Evolutionary conservation across 2,113 vertebrate species (phyloP).

Genomic region (Bothrops jararaca): DNA sequence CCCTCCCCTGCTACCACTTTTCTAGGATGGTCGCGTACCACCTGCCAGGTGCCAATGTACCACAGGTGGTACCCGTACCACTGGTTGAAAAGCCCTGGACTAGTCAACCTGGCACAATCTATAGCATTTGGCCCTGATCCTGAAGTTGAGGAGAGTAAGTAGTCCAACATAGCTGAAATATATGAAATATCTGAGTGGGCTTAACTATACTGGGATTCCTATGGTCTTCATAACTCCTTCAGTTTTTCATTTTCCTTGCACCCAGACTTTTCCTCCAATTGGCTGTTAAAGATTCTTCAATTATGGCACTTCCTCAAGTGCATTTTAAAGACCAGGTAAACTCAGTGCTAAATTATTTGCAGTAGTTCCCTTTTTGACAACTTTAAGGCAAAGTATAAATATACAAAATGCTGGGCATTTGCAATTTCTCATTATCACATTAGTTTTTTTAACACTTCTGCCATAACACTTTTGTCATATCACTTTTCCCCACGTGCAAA

Average conservation of each 20-base stretch:
- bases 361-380: not conserved
- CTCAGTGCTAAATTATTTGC: not conserved
- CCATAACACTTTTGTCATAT: not conserved
- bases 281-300: not conserved
- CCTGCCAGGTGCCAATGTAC: too few species aligned
- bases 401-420: not conserved
- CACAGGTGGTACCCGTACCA: too few species aligned
- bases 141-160: not conserved
- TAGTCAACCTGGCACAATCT: not conserved
- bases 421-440: not conserved
- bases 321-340: not conserved
- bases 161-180: not conserved
- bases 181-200: not conserved
- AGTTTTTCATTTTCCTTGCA: not conserved
- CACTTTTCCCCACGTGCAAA: not conserved
- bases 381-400: not conserved
- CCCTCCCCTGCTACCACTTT: too few species aligned
- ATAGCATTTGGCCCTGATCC: not conserved
- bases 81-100: too few species aligned
- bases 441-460: not conserved
- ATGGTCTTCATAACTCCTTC: not conserved
- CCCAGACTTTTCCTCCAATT: not conserved
- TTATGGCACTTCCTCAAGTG: not conserved
- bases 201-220: not conserved
- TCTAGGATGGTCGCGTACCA: too few species aligned